Evolutionary conservation across 2,113 vertebrate genomes (phyloP), one percentile per base, ranked within the genome.

Genomic region (Raja brachyura): DNA sequence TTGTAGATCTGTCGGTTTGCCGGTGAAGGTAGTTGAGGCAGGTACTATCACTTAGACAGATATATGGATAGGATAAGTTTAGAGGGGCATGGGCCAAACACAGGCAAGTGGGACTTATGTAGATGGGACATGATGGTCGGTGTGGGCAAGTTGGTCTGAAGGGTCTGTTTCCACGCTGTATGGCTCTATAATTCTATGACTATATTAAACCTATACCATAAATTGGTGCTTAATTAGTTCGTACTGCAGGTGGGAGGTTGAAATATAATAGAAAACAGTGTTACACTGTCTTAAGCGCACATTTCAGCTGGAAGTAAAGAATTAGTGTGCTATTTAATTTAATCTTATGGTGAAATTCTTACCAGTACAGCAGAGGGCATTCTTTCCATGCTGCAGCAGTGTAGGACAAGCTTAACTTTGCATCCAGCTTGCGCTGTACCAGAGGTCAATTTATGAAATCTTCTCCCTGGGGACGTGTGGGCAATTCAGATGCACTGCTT

Each of bases 351-450:
- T 88, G 59, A 31, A 31, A 88, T 86, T 86, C 25, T n/a, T 25
- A 86, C 25, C 61, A 0, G 56, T n/a, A 86, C 83, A 88, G 83
- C 83, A 88, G 83, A 88, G 83, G 83, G 83, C 83, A n/a, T 8
- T 8, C 83, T 88, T 88, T 88, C 59, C 83, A 63, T 63, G 59
- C 63, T 88, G 10, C 5, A n/a, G 9, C 25, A 88, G 1, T 8
- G 59, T 2, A 16, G n/a, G 54, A 59, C 22, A 54, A 56, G 48
- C 11, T 83, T 83, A 31, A 63, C 28, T 66, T 66, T 63, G 59
- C 59, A 20, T 31, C 14, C 28, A 63, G 28, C 5, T 1, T 88
- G 59, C 16, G 56, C 0, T 66, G 18, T 7, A 18, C 79, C 28
- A 31, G 14, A 88, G 59, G 14, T 31, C n/a, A 88, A 1, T 86